phyloP scores from a whole-genome alignment of 2,888 invertebrate genomes.

The Chymomyza caudatula region DNA sequence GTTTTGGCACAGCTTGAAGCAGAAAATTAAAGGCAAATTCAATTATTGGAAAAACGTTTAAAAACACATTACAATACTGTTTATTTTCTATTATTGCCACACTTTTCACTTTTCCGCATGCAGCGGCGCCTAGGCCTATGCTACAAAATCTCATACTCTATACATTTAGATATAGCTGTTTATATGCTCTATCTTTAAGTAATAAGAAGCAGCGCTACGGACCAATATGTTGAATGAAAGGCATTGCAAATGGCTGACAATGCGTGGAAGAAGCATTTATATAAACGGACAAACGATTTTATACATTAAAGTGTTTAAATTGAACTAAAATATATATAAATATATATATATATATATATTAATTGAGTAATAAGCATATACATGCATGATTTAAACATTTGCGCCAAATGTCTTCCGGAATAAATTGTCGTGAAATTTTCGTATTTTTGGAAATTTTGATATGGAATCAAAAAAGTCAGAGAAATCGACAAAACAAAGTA shows the following conservation, averaged over 20 bases:
- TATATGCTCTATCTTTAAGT: no score
- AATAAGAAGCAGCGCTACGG: not conserved
- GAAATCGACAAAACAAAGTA: conserved; percentile 75
- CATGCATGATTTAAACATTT: conserved; percentile 34
- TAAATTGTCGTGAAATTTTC: conserved; percentile 77
- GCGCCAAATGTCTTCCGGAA: conserved; percentile 77
- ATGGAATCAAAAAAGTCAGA: conserved; percentile 76
- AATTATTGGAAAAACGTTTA: conserved; percentile 39
- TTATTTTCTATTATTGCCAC: not conserved
- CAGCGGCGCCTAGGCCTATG: conserved; percentile 5
- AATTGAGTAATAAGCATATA: conserved; percentile 11
- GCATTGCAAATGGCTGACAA: conserved; percentile 66
- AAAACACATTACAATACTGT: not conserved
- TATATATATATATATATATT: conserved; percentile 5
- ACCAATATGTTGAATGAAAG: conserved; percentile 63
- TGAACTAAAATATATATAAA: conserved; percentile 21
- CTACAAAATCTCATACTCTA: not conserved
- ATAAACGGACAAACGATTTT: conserved; percentile 68
- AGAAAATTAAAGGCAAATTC: conserved; percentile 40
- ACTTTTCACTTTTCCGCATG: not conserved
- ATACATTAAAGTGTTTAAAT: conserved; percentile 68
- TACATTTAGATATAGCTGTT: not conserved
- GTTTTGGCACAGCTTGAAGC: conserved; percentile 12
- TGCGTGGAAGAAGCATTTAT: conserved; percentile 64
- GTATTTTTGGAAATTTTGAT: conserved; percentile 77